These are phyloP conservation scores for Suncus etruscus DNA, from an alignment of 2,113 vertebrate species.

Conservation along the genomic window DNA sequence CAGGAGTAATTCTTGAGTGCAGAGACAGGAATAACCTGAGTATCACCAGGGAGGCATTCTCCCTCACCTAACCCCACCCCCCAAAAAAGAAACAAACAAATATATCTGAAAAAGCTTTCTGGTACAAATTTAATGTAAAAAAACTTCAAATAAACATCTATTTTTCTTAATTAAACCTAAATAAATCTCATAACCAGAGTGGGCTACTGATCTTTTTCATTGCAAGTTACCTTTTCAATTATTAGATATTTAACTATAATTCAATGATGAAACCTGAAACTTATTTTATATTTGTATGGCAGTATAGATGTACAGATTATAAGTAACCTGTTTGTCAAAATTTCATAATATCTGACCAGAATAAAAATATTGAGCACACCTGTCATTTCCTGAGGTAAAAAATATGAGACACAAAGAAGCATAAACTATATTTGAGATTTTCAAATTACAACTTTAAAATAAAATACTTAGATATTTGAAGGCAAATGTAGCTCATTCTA, in stretches of 20 bases:
- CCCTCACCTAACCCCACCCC: too few relatives aligned
- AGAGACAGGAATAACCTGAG: too few relatives aligned
- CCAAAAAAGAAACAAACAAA: too few relatives aligned
- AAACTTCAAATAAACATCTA: constrained; percentile 50
- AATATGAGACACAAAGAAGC: not conserved
- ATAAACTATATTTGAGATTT: constrained; percentile 25
- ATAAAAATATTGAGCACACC: not conserved
- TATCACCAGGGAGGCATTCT: too few relatives aligned
- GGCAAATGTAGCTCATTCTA: not conserved
- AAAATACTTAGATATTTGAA: constrained; percentile 52
- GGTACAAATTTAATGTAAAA: not conserved
- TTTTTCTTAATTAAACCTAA: not conserved
- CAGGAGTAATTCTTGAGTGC: too few relatives aligned
- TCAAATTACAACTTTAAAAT: not conserved
- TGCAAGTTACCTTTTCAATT: constrained; percentile 39
- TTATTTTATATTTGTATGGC: constrained; percentile 1
- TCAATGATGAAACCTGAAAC: constrained; percentile 43
- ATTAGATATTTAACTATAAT: constrained; percentile 28
- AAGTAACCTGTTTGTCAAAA: constrained; percentile 23
- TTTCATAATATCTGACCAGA: constrained; percentile 26
- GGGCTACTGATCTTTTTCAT: constrained; percentile 11
- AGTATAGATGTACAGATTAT: not conserved
- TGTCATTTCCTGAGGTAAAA: constrained; percentile 33
- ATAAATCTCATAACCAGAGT: constrained; percentile 35
- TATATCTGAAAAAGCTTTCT: constrained; percentile 22